Evolutionary conservation across 2,797 vertebrate species (phyloP).

Genomic region (Babyrousa celebensis): DNA sequence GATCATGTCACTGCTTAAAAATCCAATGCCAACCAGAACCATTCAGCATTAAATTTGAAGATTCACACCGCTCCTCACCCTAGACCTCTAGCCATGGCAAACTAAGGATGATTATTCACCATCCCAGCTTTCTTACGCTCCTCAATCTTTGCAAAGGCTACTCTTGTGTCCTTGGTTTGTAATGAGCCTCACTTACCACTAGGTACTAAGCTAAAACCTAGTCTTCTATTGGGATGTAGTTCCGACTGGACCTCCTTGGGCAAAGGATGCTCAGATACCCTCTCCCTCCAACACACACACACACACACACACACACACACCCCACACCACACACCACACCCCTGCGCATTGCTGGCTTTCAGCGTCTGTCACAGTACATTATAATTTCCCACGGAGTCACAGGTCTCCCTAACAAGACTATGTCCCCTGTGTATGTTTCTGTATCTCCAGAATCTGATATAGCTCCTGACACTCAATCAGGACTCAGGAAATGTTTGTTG

Average conservation of each 20-base stretch:
- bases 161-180: not conserved
- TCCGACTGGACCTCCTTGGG: not conserved
- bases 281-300: not conserved
- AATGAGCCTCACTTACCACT: not conserved
- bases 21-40: not conserved
- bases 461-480: not conserved
- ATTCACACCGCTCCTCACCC: not conserved
- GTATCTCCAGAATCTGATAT: not conserved
- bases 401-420: not conserved
- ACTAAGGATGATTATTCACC: not conserved
- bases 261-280: not conserved
- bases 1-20: not conserved
- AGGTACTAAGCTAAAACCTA: not conserved
- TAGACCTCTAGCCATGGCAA: not conserved
- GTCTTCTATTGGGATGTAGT: not conserved
- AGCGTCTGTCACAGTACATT: not conserved
- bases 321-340: not conserved
- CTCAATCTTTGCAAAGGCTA: not conserved
- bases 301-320: not conserved
- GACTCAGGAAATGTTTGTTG: not conserved
- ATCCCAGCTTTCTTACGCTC: not conserved
- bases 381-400: not conserved
- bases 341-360: not conserved
- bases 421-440: conserved; percentile 4
- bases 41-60: not conserved